Percentiles rank a stretch among this genome's conserved stretches.
Conservation (phyloP, 2,888 invertebrate genomes). For the Cepaea hortensis region DNA sequence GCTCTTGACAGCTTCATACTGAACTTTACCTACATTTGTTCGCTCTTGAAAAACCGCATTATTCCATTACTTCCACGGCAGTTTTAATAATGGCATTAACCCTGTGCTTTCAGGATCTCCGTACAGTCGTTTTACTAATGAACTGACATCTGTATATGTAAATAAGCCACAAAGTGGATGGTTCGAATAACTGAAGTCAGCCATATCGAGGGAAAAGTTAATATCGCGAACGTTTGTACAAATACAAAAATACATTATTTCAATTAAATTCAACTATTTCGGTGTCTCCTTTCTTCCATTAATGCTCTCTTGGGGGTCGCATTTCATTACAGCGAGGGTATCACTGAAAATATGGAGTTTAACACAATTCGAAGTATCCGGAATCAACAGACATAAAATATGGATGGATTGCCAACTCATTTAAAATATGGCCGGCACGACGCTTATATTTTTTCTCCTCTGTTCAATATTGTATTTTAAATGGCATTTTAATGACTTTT, state of each 20-base stretch:
- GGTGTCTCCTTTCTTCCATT: not conserved
- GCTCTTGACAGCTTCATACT: not conserved
- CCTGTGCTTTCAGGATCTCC: not conserved
- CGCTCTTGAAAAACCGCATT: conserved; percentile 19
- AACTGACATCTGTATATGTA: conserved; percentile 8
- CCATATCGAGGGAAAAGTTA: conserved; percentile 24
- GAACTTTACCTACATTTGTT: conserved; percentile 16
- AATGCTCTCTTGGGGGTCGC: not conserved
- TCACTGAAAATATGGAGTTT: not conserved
- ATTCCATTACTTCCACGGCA: conserved; percentile 11
- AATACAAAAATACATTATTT: conserved; percentile 22
- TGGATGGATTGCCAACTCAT: conserved; percentile 19
- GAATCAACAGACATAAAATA: conserved; percentile 15
- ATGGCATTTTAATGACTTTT: conserved; percentile 19
- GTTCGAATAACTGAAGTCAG: not conserved
- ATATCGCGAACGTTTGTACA: not conserved
- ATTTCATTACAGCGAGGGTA: conserved; percentile 8
- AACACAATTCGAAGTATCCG: not conserved
- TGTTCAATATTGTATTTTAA: conserved; percentile 32
- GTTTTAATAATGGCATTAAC: conserved; percentile 21
- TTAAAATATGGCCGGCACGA: conserved; percentile 1
- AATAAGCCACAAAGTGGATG: conserved; percentile 8
- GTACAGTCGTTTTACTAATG: conserved; percentile 8
- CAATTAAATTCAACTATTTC: conserved; percentile 19
- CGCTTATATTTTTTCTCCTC: not conserved